These are phyloP conservation scores for Enteromius trimaculatus DNA, from an alignment of 2,797 vertebrate species.

Conservation along the genomic window DNA sequence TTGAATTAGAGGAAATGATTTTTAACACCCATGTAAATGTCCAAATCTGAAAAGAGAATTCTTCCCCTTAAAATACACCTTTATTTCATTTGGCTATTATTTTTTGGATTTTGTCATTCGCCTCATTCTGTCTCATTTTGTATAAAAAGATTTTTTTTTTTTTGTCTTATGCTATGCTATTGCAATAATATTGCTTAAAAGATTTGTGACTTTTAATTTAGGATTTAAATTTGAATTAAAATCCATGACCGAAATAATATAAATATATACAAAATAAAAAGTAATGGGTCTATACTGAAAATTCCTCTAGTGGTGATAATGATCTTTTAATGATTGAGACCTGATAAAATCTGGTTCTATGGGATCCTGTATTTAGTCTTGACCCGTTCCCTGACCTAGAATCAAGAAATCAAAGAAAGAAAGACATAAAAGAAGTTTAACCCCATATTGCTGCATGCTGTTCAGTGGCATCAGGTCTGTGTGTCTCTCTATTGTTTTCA, in stretches of 20 bases:
- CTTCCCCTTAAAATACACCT: background rate
- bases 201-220: background rate
- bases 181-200: background rate
- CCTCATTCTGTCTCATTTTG: background rate
- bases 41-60: slow-evolving; percentile 20
- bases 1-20: slow-evolving; percentile 4
- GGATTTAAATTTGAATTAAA: background rate
- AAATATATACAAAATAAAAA: background rate
- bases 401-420: background rate
- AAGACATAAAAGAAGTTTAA: background rate
- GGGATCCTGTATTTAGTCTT: background rate
- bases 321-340: background rate
- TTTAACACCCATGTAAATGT: slow-evolving; percentile 37
- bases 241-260: background rate
- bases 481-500: slow-evolving; percentile 47
- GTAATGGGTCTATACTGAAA: background rate
- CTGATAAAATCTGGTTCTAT: background rate
- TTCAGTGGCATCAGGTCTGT: slow-evolving; percentile 9
- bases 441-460: background rate
- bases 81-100: background rate
- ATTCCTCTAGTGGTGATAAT: background rate
- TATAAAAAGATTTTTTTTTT: background rate
- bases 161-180: background rate
- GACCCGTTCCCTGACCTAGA: background rate
- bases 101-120: background rate